A percentile compares a stretch with the other conserved stretches of the same genome.
Conservation (phyloP, 2,113 vertebrate species). For the Anarrhichthys ocellatus region DNA sequence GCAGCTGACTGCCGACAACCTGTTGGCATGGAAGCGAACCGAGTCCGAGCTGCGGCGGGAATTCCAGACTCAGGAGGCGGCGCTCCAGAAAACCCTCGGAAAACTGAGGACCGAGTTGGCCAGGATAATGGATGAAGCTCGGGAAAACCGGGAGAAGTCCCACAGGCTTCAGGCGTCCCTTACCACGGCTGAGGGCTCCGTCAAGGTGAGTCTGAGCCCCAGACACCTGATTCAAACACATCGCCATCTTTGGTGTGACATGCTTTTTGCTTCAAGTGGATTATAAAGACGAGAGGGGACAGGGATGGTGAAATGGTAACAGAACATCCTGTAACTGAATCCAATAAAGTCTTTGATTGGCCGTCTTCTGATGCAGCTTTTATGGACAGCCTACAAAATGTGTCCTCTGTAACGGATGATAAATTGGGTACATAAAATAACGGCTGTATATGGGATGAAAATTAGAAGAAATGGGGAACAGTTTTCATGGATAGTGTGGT, state of each 20-base stretch:
- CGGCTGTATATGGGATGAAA: neutral
- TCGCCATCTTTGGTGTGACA: neutral
- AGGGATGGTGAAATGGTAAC: neutral
- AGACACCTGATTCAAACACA: neutral
- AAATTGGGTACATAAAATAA: neutral
- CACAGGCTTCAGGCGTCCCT: constrained; percentile 92
- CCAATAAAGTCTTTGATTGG: neutral
- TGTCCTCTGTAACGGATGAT: constrained; percentile 5
- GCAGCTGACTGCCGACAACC: constrained; percentile 94
- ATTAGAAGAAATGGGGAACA: neutral
- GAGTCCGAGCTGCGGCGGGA: constrained; percentile 94
- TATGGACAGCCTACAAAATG: constrained; percentile 17
- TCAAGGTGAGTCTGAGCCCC: constrained; percentile 86
- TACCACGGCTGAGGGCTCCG: constrained; percentile 84
- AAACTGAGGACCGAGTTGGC: constrained; percentile 81
- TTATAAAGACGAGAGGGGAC: neutral
- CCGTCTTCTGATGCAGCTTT: constrained; percentile 10
- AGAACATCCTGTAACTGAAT: constrained; percentile 4
- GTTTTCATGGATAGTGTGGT: neutral
- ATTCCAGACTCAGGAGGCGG: constrained; percentile 94
- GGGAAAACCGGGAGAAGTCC: constrained; percentile 91
- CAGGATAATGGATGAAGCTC: constrained; percentile 92
- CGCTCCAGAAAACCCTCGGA: constrained; percentile 87
- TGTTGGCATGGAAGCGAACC: constrained; percentile 95
- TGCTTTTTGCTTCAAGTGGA: neutral